Percentiles rank a stretch among this genome's conserved stretches.
phyloP scores from a whole-genome alignment of 2,888 invertebrate species.

The Pilophorus perplexus region DNA sequence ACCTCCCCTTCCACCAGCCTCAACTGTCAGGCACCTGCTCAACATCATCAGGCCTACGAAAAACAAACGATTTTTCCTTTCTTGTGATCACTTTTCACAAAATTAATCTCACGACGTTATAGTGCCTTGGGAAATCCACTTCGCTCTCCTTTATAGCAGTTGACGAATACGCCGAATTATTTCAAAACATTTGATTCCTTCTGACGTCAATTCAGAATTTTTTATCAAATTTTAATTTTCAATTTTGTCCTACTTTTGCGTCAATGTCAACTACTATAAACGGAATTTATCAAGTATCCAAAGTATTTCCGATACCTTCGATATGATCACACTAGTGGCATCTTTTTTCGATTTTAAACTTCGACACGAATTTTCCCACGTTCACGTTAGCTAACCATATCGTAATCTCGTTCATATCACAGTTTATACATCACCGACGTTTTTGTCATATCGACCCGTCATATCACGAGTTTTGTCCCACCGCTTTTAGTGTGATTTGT shows the following conservation, averaged over 20 bases:
- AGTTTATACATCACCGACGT: too few species aligned
- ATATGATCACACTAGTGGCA: constrained; percentile 25
- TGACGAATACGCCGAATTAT: too few species aligned
- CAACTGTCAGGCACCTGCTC: constrained; percentile 1
- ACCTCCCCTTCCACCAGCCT: too few species aligned
- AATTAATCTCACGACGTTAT: constrained; percentile 16
- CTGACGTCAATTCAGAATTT: too few species aligned
- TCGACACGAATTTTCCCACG: not conserved
- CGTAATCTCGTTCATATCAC: too few species aligned
- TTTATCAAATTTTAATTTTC: too few species aligned
- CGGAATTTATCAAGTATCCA: not conserved
- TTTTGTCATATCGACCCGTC: too few species aligned
- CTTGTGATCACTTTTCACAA: not conserved
- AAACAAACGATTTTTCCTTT: too few species aligned
- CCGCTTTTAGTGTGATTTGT: too few species aligned
- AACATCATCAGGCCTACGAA: constrained; percentile 6
- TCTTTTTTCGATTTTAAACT: too few species aligned
- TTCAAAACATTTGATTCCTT: too few species aligned
- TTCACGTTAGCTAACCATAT: not conserved
- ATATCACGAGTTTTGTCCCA: too few species aligned
- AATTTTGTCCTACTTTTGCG: not conserved
- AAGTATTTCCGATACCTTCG: constrained; percentile 9
- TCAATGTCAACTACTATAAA: constrained; percentile 30
- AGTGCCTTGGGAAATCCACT: constrained; percentile 28
- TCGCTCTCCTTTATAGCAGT: constrained; percentile 35